Conservation (phyloP, 2,888 invertebrate genomes). For the Branchellion lobata region DNA sequence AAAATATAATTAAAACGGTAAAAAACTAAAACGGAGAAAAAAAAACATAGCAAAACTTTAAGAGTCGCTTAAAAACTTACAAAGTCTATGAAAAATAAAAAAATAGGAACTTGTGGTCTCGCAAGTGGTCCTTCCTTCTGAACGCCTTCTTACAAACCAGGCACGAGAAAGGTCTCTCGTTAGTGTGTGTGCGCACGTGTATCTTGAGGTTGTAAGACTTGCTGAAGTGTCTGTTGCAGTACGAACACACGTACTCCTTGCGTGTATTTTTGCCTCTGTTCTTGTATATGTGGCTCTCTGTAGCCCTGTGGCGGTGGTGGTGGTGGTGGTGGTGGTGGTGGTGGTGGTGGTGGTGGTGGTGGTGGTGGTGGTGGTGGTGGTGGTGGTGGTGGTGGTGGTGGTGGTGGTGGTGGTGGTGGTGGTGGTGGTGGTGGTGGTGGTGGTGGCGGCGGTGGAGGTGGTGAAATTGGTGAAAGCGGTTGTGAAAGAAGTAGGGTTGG, state of each 20-base stretch:
- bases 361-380: not conserved
- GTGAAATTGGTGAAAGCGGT: not conserved
- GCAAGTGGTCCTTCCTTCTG: conserved; percentile 81
- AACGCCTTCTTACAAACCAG: conserved; percentile 97
- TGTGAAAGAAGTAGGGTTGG: not conserved
- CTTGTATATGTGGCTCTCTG: not conserved
- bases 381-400: not conserved
- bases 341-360: not conserved
- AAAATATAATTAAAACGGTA: no score
- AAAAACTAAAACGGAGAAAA: no score
- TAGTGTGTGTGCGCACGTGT: conserved; percentile 94
- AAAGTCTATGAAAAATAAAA: no score
- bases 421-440: not conserved
- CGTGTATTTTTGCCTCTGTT: not conserved
- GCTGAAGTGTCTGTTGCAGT: conserved; percentile 95
- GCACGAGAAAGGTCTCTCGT: conserved; percentile 93
- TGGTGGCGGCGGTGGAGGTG: not conserved
- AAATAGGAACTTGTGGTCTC: conserved; percentile 66
- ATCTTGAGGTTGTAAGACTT: conserved; percentile 95
- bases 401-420: not conserved
- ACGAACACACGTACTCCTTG: conserved; percentile 83
- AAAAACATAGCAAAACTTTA: no score
- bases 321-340: not conserved
- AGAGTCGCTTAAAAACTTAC: no score
- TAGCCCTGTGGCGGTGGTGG: not conserved